A percentile compares a stretch with the other conserved stretches of the same genome.
Conservation (phyloP, 92 coral and sea anemone species). For the Epizoanthus ramosus region DNA sequence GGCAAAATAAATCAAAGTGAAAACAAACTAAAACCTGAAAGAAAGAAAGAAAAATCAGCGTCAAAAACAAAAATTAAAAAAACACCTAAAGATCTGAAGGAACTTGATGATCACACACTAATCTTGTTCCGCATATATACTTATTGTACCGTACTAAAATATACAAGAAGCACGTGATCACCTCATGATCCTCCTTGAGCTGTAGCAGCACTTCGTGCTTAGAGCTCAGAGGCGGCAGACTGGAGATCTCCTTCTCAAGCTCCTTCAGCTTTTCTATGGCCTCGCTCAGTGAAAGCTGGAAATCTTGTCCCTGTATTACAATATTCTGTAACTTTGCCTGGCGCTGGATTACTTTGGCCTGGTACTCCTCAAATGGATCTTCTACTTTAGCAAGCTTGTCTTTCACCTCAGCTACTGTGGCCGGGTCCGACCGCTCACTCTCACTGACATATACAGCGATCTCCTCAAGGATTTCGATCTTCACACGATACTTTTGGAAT, state of each 20-base stretch:
- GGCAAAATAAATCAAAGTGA: background rate
- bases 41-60: background rate
- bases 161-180: conserved; percentile 19
- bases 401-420: conserved; percentile 78
- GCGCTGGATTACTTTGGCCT: conserved; percentile 75
- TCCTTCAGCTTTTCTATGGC: conserved; percentile 77
- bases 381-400: conserved; percentile 66
- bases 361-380: conserved; percentile 79
- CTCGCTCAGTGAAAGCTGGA: conserved; percentile 76
- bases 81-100: background rate
- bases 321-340: conserved; percentile 87
- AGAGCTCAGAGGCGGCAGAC: conserved; percentile 77
- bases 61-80: background rate
- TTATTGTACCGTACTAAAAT: background rate
- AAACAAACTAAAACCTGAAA: background rate
- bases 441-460: conserved; percentile 64
- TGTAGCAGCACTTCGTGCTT: conserved; percentile 69
- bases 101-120: no score
- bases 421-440: conserved; percentile 82
- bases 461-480: conserved; percentile 84
- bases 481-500: conserved; percentile 76
- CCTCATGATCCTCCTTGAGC: conserved; percentile 96
- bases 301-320: conserved; percentile 76
- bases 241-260: conserved; percentile 62
- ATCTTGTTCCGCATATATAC: background rate